Percentiles rank a stretch among this genome's conserved stretches.
These are phyloP conservation scores for Coranthus polyacanthus DNA, from an alignment of 2,797 vertebrate genomes.

Conservation along the genomic window DNA sequence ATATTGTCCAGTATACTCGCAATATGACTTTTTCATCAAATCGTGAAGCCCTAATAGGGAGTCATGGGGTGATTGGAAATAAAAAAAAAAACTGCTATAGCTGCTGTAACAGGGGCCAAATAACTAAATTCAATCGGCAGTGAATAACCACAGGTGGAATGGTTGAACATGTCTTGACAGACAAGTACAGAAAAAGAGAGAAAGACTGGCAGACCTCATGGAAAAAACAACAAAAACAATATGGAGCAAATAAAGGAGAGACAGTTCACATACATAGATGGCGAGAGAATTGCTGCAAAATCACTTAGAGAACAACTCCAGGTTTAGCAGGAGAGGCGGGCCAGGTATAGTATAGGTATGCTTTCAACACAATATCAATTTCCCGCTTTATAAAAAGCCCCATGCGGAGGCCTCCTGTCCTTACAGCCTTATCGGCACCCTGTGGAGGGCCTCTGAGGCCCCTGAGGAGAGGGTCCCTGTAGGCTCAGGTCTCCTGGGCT, in stretches of 20 bases:
- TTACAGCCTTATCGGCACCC: slow-evolving; percentile 53
- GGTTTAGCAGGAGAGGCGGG: not conserved
- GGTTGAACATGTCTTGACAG: slow-evolving; percentile 23
- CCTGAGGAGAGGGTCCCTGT: slow-evolving; percentile 49
- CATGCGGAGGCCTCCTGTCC: slow-evolving; percentile 32
- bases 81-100: not conserved
- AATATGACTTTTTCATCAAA: too few species aligned
- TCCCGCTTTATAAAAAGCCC: slow-evolving; percentile 31
- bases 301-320: slow-evolving; percentile 21
- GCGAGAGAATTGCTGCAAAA: slow-evolving; percentile 1
- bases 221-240: not conserved
- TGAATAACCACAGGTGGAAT: slow-evolving; percentile 21
- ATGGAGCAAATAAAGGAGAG: not conserved
- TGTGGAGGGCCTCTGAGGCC: slow-evolving; percentile 49
- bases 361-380: slow-evolving; percentile 56
- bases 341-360: slow-evolving; percentile 39
- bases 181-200: not conserved
- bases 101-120: not conserved
- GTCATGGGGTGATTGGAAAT: slow-evolving; percentile 5
- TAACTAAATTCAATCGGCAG: slow-evolving; percentile 34
- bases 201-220: slow-evolving; percentile 11
- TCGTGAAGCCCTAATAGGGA: too few species aligned
- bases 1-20: too few species aligned
- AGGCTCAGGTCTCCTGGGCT: slow-evolving; percentile 63
- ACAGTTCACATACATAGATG: not conserved